A percentile compares a stretch with the other conserved stretches of the same genome.
These are phyloP conservation scores for Seriola aureovittata DNA, from an alignment of 2,113 vertebrate genomes.

Conservation along the genomic window DNA sequence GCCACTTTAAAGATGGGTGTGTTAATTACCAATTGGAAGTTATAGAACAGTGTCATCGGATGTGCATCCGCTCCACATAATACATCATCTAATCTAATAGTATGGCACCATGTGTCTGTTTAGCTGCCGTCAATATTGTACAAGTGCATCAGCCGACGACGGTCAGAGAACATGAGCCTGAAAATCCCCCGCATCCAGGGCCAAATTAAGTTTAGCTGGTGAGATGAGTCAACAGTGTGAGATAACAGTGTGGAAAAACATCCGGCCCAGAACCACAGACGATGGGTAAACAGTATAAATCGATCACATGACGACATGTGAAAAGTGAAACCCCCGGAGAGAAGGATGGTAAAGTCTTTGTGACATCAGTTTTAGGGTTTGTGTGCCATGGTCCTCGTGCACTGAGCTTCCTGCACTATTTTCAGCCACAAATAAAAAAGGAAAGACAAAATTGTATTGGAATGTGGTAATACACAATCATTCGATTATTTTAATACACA, in stretches of 20 bases:
- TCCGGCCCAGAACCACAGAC: neutral
- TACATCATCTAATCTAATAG: neutral
- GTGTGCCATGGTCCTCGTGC: neutral
- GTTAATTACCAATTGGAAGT: neutral
- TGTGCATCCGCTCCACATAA: neutral
- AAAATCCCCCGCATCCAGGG: neutral
- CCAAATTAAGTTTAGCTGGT: neutral
- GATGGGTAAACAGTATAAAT: slow-evolving; percentile 5
- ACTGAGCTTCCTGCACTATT: neutral
- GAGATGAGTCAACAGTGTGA: slow-evolving; percentile 34
- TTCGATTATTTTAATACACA: neutral
- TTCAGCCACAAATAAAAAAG: neutral
- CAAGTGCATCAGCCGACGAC: neutral
- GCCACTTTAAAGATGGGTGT: neutral
- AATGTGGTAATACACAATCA: neutral
- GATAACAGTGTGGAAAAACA: slow-evolving; percentile 22
- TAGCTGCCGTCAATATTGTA: neutral
- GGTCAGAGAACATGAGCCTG: neutral
- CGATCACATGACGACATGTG: slow-evolving; percentile 7
- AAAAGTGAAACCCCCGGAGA: slow-evolving; percentile 1
- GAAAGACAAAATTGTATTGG: neutral
- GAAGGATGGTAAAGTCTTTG: neutral
- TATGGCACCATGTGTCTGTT: neutral
- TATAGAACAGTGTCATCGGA: neutral
- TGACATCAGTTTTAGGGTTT: neutral